These are phyloP conservation scores for Andrena dorsata DNA, from an alignment of 2,888 invertebrate species.

Conservation along the genomic window DNA sequence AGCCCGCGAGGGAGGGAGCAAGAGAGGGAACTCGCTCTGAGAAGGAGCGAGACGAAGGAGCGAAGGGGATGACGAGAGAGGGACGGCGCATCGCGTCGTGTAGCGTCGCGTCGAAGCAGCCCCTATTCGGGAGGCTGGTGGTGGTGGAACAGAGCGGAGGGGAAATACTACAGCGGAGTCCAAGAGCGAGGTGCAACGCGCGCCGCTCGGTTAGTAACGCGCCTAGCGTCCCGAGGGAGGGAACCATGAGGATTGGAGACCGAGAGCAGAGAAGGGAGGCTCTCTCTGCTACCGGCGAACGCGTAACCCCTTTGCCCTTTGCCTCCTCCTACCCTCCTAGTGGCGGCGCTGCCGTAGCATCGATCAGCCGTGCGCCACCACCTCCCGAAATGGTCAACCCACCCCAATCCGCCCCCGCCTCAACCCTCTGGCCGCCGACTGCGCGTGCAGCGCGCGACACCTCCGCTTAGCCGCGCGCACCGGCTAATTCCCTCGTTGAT, in stretches of 20 bases:
- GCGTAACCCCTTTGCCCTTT: conserved; percentile 38
- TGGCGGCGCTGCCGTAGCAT: conserved; percentile 81
- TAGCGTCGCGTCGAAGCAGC: conserved; percentile 63
- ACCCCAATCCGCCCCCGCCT: conserved; percentile 35
- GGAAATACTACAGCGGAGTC: conserved; percentile 38
- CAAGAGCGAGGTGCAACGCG: conserved; percentile 59
- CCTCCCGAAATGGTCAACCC: conserved; percentile 76
- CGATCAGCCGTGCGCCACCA: conserved; percentile 82
- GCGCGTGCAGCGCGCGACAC: conserved; percentile 40
- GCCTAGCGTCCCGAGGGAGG: conserved; percentile 49
- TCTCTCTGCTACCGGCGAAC: conserved; percentile 39
- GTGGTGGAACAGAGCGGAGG: conserved; percentile 48
- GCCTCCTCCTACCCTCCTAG: conserved; percentile 51
- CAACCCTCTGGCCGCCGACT: not conserved
- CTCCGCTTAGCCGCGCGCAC: conserved; percentile 36
- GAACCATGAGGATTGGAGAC: conserved; percentile 46
- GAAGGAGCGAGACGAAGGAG: conserved; percentile 56
- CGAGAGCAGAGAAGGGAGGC: conserved; percentile 41
- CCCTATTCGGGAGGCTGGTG: conserved; percentile 56
- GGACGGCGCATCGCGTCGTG: conserved; percentile 48
- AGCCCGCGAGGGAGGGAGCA: conserved; percentile 69
- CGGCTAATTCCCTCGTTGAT: conserved; percentile 61
- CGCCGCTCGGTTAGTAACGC: conserved; percentile 72
- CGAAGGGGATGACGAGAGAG: conserved; percentile 25
- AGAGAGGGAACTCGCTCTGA: conserved; percentile 47